Percentiles rank a stretch among this genome's conserved stretches.
Evolutionary conservation across 2,113 vertebrate genomes (phyloP).

Genomic region (Meleagris gallopavo): DNA sequence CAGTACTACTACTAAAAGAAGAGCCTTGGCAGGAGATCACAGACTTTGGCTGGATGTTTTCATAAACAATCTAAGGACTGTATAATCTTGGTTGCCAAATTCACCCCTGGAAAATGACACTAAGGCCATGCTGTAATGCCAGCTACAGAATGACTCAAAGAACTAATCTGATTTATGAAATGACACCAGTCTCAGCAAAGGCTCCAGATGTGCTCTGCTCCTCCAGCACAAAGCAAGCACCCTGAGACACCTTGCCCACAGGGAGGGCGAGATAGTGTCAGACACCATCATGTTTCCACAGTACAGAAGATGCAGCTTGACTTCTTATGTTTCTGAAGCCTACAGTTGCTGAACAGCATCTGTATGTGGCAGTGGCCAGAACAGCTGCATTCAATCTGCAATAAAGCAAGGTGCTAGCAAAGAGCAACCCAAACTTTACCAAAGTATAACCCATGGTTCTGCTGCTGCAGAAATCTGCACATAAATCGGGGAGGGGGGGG

Average conservation of each 20-base stretch:
- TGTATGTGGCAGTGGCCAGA: neutral
- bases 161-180: neutral
- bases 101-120: neutral
- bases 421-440: neutral
- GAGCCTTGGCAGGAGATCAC: neutral
- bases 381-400: neutral
- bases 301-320: neutral
- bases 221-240: neutral
- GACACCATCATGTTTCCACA: neutral
- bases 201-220: neutral
- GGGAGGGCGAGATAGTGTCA: neutral
- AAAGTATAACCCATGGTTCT: neutral
- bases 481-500: neutral
- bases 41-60: neutral
- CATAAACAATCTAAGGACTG: neutral
- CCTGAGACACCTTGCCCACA: neutral
- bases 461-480: neutral
- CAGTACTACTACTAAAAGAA: slow-evolving; percentile 1
- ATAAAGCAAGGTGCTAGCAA: neutral
- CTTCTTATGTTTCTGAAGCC: neutral
- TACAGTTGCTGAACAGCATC: neutral
- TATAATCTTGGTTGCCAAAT: neutral
- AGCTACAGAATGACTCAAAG: neutral
- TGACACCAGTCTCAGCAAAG: fast-evolving
- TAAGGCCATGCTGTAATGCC: neutral